Conservation (phyloP, 1,140 invertebrate species). For the Drosophila nikananu region DNA sequence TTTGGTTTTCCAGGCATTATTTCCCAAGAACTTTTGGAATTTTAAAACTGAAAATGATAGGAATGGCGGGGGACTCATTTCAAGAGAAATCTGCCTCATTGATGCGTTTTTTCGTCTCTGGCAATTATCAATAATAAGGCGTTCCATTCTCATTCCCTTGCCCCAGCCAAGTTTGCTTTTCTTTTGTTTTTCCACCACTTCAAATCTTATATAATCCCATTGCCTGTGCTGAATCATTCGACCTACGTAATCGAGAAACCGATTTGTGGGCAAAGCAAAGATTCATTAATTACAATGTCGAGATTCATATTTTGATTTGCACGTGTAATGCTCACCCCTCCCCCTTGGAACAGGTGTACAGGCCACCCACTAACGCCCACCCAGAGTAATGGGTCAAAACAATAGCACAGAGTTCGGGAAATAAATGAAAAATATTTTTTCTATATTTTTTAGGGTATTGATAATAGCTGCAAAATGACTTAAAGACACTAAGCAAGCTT, state of each 20-base stretch:
- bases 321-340: conserved; percentile 52
- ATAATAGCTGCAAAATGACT: not conserved
- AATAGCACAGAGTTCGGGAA: not conserved
- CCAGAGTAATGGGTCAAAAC: not conserved
- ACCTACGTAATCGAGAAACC: conserved; percentile 43
- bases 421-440: no score
- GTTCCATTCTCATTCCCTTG: not conserved
- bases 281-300: conserved; percentile 69
- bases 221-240: conserved; percentile 46
- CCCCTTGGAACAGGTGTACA: conserved; percentile 35
- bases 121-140: conserved; percentile 23
- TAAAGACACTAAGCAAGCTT: not conserved
- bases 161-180: not conserved
- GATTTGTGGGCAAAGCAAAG: conserved; percentile 25
- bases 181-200: conserved; percentile 7
- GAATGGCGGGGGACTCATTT: conserved; percentile 6
- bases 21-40: conserved; percentile 9
- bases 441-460: not conserved
- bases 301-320: conserved; percentile 56
- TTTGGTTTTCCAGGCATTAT: conserved; percentile 1
- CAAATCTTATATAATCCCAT: conserved; percentile 31
- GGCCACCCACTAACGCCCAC: conserved; percentile 6
- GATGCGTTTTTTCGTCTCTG: conserved; percentile 22
- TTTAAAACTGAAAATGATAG: not conserved
- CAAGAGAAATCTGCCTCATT: conserved; percentile 5